Conservation (phyloP, 1,140 invertebrate genomes). For the Drosophila setifemur region DNA sequence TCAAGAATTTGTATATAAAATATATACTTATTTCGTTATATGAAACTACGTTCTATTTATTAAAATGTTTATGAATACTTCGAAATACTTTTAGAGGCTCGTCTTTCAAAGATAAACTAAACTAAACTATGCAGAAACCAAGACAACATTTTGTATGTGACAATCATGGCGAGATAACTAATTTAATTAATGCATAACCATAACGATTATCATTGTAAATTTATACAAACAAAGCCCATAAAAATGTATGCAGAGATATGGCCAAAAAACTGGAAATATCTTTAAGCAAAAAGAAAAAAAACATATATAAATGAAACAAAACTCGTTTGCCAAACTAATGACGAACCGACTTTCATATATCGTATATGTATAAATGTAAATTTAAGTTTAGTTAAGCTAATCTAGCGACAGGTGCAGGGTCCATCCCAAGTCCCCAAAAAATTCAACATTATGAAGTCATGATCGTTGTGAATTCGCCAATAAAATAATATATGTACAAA, state of each 20-base stretch:
- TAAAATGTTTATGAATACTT: no score
- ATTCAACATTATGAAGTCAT: conserved; percentile 24
- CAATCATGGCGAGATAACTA: conserved; percentile 72
- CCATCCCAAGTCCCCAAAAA: conserved; percentile 8
- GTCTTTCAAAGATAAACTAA: conserved; percentile 12
- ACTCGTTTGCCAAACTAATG: conserved; percentile 38
- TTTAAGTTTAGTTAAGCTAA: conserved; percentile 4
- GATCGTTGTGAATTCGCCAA: neutral
- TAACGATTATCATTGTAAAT: conserved; percentile 66
- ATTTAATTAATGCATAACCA: conserved; percentile 76
- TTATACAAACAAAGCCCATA: conserved; percentile 16
- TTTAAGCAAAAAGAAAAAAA: conserved; percentile 34
- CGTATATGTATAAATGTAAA: no score
- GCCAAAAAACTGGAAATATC: conserved; percentile 11
- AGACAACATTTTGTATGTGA: conserved; percentile 55
- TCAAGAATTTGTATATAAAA: no score
- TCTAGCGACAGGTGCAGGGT: conserved; percentile 44
- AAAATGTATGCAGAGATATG: conserved; percentile 7
- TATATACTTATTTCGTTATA: no score
- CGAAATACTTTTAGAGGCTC: conserved; percentile 22
- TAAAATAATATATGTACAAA: conserved; percentile 5
- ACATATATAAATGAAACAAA: conserved; percentile 4
- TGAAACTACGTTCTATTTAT: no score
- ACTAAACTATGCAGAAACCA: conserved; percentile 29
- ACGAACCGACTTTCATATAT: conserved; percentile 44